These are phyloP conservation scores for Atta colombica DNA, from an alignment of 1,140 invertebrate species.

Conservation along the genomic window DNA sequence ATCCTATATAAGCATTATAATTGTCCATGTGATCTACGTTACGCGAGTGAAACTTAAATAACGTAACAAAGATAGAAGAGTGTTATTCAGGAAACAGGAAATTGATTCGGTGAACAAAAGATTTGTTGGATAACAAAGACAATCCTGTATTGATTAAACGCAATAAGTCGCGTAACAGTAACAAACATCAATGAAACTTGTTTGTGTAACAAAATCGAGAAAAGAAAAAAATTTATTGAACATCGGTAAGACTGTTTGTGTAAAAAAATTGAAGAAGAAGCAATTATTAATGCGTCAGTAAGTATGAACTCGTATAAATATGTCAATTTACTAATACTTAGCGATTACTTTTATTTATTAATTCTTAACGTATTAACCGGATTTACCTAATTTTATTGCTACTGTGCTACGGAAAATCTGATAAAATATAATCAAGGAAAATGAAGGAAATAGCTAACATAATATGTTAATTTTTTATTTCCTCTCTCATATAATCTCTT, in stretches of 20 bases:
- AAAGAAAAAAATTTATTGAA: not conserved
- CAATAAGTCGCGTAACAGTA: slow-evolving; percentile 4
- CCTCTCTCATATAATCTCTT: slow-evolving; percentile 46
- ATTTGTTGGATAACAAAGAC: slow-evolving; percentile 32
- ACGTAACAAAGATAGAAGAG: slow-evolving; percentile 21
- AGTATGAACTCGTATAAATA: not conserved
- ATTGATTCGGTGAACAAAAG: slow-evolving; percentile 60
- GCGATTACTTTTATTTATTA: not conserved
- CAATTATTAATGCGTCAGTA: not conserved
- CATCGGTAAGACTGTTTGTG: slow-evolving; percentile 8
- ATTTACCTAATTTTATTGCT: not conserved
- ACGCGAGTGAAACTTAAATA: slow-evolving; percentile 20
- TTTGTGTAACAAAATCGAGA: slow-evolving; percentile 7
- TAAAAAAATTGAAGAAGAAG: not conserved
- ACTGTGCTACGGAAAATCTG: not conserved
- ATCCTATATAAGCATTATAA: not conserved
- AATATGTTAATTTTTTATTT: slow-evolving; percentile 64
- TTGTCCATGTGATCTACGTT: not conserved
- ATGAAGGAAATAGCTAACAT: not conserved
- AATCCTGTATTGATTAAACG: slow-evolving; percentile 47
- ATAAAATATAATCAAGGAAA: not conserved
- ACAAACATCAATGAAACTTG: not conserved
- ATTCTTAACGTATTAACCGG: not conserved
- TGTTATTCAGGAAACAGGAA: slow-evolving; percentile 62
- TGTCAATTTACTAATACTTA: not conserved